These are phyloP conservation scores for Acanthosoma haemorrhoidale DNA, from an alignment of 2,888 invertebrate species.

Conservation along the genomic window DNA sequence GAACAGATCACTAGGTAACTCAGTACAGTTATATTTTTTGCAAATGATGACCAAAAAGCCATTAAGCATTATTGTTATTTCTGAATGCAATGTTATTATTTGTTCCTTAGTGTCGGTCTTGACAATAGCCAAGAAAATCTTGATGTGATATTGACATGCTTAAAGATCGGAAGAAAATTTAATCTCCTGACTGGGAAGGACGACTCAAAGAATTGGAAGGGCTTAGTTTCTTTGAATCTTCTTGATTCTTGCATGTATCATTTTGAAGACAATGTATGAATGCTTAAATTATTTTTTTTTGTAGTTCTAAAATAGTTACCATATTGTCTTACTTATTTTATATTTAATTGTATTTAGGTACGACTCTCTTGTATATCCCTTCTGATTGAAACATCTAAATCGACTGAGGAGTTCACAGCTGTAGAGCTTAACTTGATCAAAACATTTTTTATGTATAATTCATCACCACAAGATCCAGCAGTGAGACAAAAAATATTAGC, in stretches of 20 bases:
- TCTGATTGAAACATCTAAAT: constrained; percentile 67
- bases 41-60: not conserved
- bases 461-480: constrained; percentile 61
- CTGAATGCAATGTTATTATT: not conserved
- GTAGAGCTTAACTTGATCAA: constrained; percentile 61
- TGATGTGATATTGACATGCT: constrained; percentile 50
- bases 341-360: constrained; percentile 31
- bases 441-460: constrained; percentile 61
- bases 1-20: constrained; percentile 39
- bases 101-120: constrained; percentile 18
- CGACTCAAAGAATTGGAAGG: constrained; percentile 50
- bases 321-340: constrained; percentile 19
- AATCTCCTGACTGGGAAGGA: constrained; percentile 45
- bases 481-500: constrained; percentile 65
- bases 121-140: constrained; percentile 43
- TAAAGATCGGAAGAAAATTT: constrained; percentile 51
- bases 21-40: not conserved
- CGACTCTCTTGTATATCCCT: constrained; percentile 63
- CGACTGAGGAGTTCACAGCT: constrained; percentile 58
- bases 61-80: not conserved
- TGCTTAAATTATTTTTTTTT: too few species aligned
- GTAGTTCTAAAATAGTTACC: not conserved
- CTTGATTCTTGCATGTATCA: constrained; percentile 56
- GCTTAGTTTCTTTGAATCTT: constrained; percentile 51
- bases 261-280: constrained; percentile 55